These are phyloP conservation scores for Drosophila nebulosa DNA, from an alignment of 1,140 invertebrate species.

Conservation along the genomic window DNA sequence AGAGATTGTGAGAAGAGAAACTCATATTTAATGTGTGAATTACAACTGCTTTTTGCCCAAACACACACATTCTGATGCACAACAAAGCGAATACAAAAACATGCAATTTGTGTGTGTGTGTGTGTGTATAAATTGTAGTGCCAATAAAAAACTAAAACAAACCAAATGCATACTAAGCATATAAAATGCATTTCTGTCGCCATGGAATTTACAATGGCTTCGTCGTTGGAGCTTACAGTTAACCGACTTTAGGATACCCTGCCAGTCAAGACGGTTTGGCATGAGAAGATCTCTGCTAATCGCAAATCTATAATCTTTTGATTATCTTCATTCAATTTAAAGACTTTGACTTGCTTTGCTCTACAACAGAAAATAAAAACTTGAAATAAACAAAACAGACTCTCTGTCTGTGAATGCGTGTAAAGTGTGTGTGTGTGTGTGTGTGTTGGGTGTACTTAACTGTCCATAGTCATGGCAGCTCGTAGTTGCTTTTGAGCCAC, in stretches of 20 bases:
- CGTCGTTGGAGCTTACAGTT: no score
- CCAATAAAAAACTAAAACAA: constrained; percentile 58
- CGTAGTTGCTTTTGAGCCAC: constrained; percentile 26
- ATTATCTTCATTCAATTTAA: no score
- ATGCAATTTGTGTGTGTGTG: constrained; percentile 4
- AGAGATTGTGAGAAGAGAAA: neutral
- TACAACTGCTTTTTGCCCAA: neutral
- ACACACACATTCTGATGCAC: neutral
- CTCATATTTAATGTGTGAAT: neutral
- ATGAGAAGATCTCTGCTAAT: no score
- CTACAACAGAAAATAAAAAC: neutral
- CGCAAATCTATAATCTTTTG: no score
- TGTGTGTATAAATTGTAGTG: constrained; percentile 52
- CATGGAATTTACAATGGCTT: constrained; percentile 32
- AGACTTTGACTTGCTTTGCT: neutral
- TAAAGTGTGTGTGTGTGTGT: neutral
- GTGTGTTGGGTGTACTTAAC: constrained; percentile 10
- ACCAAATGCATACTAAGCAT: constrained; percentile 51
- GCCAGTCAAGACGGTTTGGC: no score
- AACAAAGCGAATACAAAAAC: neutral
- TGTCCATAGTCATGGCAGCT: constrained; percentile 21
- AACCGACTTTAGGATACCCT: no score
- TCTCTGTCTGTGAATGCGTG: neutral
- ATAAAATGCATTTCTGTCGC: constrained; percentile 65
- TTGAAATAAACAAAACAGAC: constrained; percentile 54